phyloP scores from a whole-genome alignment of 2,113 vertebrate genomes.

The Neofelis nebulosa region DNA sequence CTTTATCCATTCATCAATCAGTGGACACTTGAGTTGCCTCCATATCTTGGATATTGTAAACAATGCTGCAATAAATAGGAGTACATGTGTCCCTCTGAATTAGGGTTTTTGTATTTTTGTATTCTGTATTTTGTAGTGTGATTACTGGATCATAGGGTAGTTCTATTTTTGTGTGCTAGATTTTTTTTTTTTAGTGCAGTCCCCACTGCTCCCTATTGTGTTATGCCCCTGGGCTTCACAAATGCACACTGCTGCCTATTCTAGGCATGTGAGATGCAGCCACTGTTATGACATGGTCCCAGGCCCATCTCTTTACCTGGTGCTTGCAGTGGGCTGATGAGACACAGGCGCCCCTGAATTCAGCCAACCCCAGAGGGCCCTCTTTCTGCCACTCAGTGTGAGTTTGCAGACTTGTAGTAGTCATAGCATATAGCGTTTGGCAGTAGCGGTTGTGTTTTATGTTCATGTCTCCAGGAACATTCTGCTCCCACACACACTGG shows the following conservation, averaged over 20 bases:
- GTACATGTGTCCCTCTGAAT: not conserved
- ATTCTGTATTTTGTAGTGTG: not conserved
- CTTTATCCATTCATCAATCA: not conserved
- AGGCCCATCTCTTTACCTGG: not conserved
- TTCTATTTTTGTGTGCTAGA: not conserved
- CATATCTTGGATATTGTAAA: not conserved
- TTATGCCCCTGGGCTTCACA: not conserved
- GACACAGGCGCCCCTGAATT: not conserved
- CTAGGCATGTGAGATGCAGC: not conserved
- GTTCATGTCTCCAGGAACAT: not conserved
- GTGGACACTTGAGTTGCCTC: not conserved
- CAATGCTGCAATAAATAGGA: not conserved
- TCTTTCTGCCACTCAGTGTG: not conserved
- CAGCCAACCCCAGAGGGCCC: not conserved
- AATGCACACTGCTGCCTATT: not conserved
- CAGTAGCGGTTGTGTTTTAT: not conserved
- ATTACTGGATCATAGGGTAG: not conserved
- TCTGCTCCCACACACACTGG: not conserved
- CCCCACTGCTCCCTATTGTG: not conserved
- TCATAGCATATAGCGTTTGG: too few species aligned
- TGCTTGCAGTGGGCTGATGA: not conserved
- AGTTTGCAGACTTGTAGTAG: not conserved
- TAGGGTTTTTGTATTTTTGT: not conserved
- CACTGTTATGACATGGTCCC: too few species aligned
- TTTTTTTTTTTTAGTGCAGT: not conserved